These are phyloP conservation scores for Atlantisia rogersi DNA, from an alignment of 2,113 vertebrate genomes.

Conservation along the genomic window DNA sequence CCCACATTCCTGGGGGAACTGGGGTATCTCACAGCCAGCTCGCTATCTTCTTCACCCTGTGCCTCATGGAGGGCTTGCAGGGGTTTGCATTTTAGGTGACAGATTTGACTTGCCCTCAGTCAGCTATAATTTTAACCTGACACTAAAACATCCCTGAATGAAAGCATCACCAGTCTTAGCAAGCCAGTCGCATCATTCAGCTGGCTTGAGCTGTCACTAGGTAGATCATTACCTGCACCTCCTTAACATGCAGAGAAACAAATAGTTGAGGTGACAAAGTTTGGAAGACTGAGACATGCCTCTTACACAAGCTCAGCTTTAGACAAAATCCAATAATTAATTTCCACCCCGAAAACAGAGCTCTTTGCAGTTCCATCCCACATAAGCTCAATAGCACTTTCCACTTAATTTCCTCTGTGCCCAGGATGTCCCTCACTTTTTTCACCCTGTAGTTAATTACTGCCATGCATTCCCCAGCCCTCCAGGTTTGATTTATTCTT, in stretches of 20 bases:
- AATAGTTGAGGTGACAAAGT: background rate
- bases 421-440: background rate
- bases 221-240: background rate
- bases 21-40: background rate
- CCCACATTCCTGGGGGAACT: background rate
- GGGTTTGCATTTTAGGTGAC: background rate
- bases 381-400: constrained; percentile 40
- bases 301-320: constrained; percentile 2
- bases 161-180: background rate
- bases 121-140: background rate
- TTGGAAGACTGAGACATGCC: background rate
- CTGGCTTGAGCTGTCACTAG: background rate
- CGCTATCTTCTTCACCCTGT: background rate
- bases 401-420: constrained; percentile 18
- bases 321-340: constrained; percentile 66
- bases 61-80: background rate
- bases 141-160: background rate
- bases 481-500: background rate
- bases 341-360: constrained; percentile 25
- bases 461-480: background rate
- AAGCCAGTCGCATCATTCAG: background rate
- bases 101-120: background rate
- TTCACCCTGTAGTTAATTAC: constrained; percentile 27
- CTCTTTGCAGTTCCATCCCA: constrained; percentile 27
- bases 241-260: background rate